phyloP scores from a whole-genome alignment of 2,797 vertebrate species.

The Hippoglossus hippoglossus region DNA sequence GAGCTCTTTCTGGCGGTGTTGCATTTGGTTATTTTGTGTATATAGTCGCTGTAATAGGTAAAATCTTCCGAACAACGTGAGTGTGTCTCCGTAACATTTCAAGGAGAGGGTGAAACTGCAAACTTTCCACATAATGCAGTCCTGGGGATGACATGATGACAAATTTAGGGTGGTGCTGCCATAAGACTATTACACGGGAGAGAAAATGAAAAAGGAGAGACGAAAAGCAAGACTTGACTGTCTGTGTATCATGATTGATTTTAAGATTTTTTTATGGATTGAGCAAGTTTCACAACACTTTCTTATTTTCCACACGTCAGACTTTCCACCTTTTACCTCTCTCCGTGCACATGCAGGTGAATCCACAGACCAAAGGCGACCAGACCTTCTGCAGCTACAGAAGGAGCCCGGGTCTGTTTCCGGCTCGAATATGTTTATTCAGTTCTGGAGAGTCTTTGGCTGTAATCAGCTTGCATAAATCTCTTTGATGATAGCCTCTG shows the following conservation, averaged over 20 bases:
- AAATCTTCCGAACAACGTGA: background rate
- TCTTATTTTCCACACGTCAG: background rate
- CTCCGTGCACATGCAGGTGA: constrained; percentile 31
- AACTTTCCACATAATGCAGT: background rate
- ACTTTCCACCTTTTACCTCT: background rate
- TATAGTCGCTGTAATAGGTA: background rate
- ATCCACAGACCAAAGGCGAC: constrained; percentile 51
- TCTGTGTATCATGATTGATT: background rate
- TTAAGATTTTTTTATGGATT: constrained; percentile 13
- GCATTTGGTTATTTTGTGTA: background rate
- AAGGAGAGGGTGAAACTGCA: background rate
- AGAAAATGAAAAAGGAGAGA: background rate
- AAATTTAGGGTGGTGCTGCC: constrained; percentile 4
- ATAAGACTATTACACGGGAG: background rate
- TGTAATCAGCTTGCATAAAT: constrained; percentile 83
- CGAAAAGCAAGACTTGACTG: background rate
- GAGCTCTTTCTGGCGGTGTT: background rate
- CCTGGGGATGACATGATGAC: background rate
- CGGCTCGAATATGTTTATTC: constrained; percentile 77
- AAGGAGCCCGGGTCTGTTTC: constrained; percentile 67
- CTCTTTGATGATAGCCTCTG: constrained; percentile 83
- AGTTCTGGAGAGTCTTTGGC: constrained; percentile 77
- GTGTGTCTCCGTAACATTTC: background rate
- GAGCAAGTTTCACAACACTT: constrained; percentile 6
- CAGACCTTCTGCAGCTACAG: constrained; percentile 56